A percentile compares a stretch with the other conserved stretches of the same genome.
Conservation (phyloP, 2,888 invertebrate species). For the Sinotaia quadrata region DNA sequence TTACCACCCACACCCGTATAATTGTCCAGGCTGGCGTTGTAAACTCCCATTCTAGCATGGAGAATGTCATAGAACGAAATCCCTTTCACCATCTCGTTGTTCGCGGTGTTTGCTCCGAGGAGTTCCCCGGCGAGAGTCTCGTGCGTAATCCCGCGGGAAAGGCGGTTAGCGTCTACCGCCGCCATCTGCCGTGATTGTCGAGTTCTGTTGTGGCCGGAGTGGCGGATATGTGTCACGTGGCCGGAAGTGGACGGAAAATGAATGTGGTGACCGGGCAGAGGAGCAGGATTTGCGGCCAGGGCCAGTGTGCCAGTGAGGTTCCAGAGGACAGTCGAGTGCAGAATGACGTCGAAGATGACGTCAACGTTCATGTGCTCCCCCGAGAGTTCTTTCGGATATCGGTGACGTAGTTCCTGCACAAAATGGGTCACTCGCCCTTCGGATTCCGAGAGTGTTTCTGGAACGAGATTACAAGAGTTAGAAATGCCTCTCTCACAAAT, state of each 20-base stretch:
- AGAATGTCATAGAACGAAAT: not conserved
- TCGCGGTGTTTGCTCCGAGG: not conserved
- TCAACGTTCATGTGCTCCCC: slow-evolving; percentile 18
- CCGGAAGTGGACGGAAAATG: slow-evolving; percentile 25
- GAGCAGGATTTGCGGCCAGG: not conserved
- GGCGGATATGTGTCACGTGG: slow-evolving; percentile 10
- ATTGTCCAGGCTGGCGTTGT: slow-evolving; percentile 2
- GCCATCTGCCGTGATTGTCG: not conserved
- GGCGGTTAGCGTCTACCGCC: not conserved
- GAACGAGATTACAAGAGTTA: not conserved
- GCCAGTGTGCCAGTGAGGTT: slow-evolving; percentile 12
- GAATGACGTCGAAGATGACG: slow-evolving; percentile 30
- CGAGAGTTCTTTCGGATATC: slow-evolving; percentile 32
- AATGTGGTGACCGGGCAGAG: not conserved
- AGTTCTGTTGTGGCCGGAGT: not conserved
- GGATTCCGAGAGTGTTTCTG: slow-evolving; percentile 37
- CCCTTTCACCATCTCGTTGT: not conserved
- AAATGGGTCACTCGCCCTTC: slow-evolving; percentile 34
- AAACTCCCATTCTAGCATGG: not conserved
- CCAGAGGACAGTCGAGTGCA: slow-evolving; percentile 35
- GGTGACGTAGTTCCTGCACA: slow-evolving; percentile 24
- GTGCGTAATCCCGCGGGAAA: not conserved
- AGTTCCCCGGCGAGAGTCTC: not conserved
- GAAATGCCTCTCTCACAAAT: too few species aligned
- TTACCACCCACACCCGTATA: not conserved